These are phyloP conservation scores for Albula glossodonta DNA, from an alignment of 2,113 vertebrate species.

Conservation along the genomic window DNA sequence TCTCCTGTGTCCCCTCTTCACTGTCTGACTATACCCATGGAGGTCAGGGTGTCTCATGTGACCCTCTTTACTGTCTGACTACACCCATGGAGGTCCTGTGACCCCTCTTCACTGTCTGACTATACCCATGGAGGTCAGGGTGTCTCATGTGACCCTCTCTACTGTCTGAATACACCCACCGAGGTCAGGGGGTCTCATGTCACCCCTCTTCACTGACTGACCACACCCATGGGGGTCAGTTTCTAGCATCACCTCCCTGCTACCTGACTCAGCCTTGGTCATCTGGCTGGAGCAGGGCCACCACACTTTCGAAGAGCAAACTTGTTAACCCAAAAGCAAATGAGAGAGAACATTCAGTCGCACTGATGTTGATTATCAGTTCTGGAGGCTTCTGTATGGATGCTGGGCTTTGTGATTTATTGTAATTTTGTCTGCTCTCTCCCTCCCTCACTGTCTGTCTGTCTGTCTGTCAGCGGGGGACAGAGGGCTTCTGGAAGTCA, in stretches of 20 bases:
- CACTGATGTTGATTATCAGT: neutral
- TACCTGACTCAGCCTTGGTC: neutral
- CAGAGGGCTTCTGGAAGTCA: slow-evolving; percentile 96
- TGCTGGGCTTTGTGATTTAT: neutral
- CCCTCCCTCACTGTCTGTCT: neutral
- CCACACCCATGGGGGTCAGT: too few relatives aligned
- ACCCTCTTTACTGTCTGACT: slow-evolving; percentile 14
- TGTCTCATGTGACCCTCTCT: slow-evolving; percentile 36
- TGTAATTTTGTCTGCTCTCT: neutral
- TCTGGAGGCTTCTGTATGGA: neutral
- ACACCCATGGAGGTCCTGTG: slow-evolving; percentile 46
- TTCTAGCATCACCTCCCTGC: too few relatives aligned
- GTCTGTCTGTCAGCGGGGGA: slow-evolving; percentile 74
- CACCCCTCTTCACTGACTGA: too few relatives aligned
- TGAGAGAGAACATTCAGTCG: neutral
- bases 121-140: slow-evolving; percentile 53
- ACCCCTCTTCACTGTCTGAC: too few relatives aligned
- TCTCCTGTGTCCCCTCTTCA: slow-evolving; percentile 34
- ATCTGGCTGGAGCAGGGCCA: neutral
- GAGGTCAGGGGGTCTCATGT: slow-evolving; percentile 54
- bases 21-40: slow-evolving; percentile 32
- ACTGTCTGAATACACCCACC: slow-evolving; percentile 39
- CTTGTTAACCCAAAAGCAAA: neutral
- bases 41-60: slow-evolving; percentile 54
- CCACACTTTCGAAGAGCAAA: neutral